Evolutionary conservation across 2,797 vertebrate species (phyloP), one percentile per base, ranked within the genome.

Genomic region (Babyrousa celebensis): DNA sequence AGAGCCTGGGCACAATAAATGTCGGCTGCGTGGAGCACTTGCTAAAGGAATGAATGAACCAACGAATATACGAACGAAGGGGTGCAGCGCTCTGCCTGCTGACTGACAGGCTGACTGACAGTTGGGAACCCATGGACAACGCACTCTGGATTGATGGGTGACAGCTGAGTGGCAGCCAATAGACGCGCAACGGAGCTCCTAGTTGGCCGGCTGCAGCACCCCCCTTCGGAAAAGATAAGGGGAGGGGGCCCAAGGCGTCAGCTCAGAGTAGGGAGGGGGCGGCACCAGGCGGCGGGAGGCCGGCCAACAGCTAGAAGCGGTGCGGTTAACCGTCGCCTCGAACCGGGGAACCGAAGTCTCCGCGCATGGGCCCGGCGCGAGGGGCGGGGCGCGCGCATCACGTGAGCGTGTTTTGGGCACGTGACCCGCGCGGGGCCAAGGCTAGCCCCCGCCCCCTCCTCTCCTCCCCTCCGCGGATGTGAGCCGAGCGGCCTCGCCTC

Each of bases 381-480:
- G 96, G 80, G 97, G 92, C 88, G 77, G 85, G 92, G 70, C 90
- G 11, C 27, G 56, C 67, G 90, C 6, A 17, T 98, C 98, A 98
- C 98, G 98, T 98, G 98, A 98, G 96, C 95, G 92, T 98, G 98
- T 98, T 98, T 96, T 98, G 98, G 95, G 92, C 98, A 98, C 98
- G 98, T 98, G 98, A 98, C 70, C 4, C 92, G 68, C 25, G 90
- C 98, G 96, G 98, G 98, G 94, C 98, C 98, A 97, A 43, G 79
- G 3, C 92, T 98, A 98, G 98, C 98, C 98, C 98, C 99, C 97
- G 94, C 97, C 97, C 97, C 98, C 98, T 98, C 96, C 79, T 96
- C 97, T 54, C 94, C 97, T 93, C 89, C 74, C 67, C 52, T 77
- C 27, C 54, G 97, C 96, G 97, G 94, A 92, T 95, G 91, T 90